These are phyloP conservation scores for Myotis planiceps DNA, from an alignment of 2,797 vertebrate species.

Conservation along the genomic window DNA sequence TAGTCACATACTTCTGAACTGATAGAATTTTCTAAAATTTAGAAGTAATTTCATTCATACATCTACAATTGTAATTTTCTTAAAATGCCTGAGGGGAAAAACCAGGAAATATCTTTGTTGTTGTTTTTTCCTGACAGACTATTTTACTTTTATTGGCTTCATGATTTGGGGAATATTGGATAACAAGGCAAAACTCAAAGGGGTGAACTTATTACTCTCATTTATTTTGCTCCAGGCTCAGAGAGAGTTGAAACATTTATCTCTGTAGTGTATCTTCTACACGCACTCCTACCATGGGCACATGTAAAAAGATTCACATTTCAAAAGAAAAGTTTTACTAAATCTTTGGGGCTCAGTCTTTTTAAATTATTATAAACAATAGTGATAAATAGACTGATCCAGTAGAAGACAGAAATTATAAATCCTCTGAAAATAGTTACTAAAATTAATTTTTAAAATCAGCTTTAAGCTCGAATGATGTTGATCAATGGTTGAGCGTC, in stretches of 20 bases:
- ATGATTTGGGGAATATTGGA: slow-evolving; percentile 66
- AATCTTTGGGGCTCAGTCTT: neutral
- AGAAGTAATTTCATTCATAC: slow-evolving; percentile 16
- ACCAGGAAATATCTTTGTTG: neutral
- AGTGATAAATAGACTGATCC: neutral
- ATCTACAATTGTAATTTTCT: slow-evolving; percentile 46
- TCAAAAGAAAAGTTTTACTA: neutral
- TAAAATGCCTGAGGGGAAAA: neutral
- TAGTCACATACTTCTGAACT: neutral
- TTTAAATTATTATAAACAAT: neutral
- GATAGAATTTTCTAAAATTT: slow-evolving; percentile 59
- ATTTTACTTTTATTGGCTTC: slow-evolving; percentile 63
- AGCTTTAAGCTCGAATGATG: neutral
- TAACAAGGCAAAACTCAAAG: slow-evolving; percentile 66
- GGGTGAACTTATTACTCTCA: slow-evolving; percentile 61
- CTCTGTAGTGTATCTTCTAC: neutral
- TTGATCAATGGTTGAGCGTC: too few relatives aligned
- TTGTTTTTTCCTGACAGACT: slow-evolving; percentile 9
- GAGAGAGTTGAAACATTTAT: slow-evolving; percentile 61
- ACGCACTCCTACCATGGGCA: neutral
- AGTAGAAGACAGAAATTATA: neutral
- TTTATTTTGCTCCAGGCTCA: slow-evolving; percentile 68
- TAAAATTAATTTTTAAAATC: neutral
- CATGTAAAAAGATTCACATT: neutral
- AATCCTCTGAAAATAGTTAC: neutral